Conservation (phyloP, 1,140 invertebrate genomes). For the Pectinophora gossypiella region DNA sequence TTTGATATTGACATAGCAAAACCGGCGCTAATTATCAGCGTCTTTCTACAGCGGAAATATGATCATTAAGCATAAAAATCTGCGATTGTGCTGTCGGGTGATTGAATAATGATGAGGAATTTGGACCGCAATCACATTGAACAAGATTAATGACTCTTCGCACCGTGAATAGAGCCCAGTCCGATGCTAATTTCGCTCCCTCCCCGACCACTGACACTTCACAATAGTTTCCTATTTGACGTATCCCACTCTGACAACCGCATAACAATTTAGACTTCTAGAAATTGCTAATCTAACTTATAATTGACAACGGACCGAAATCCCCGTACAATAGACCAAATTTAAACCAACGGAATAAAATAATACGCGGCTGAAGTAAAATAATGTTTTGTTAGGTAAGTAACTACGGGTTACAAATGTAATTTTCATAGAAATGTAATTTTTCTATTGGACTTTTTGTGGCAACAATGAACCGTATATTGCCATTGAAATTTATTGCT, state of each 20-base stretch:
- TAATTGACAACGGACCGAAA: background rate
- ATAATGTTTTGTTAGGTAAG: no score
- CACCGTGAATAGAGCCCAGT: constrained; percentile 43
- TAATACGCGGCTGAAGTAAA: no score
- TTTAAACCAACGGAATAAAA: no score
- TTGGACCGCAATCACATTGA: constrained; percentile 48
- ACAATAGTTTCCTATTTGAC: constrained; percentile 18
- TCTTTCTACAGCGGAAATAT: background rate
- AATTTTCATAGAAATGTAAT: constrained; percentile 5
- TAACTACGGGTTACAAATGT: background rate
- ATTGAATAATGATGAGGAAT: constrained; percentile 51
- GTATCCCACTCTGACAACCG: constrained; percentile 20
- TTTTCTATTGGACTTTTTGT: constrained; percentile 6
- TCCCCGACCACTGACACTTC: constrained; percentile 29
- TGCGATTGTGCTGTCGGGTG: constrained; percentile 17
- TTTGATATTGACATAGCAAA: no score
- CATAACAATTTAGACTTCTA: background rate
- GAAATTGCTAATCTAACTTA: background rate
- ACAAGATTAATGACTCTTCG: constrained; percentile 50
- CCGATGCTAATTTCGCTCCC: constrained; percentile 42
- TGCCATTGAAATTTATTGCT: constrained; percentile 54
- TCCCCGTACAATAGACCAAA: no score
- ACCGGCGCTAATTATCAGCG: background rate
- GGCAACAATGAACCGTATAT: constrained; percentile 21
- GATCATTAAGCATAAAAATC: constrained; percentile 14